These are phyloP conservation scores for Scopus umbretta DNA, from an alignment of 2,113 vertebrate genomes.

Conservation along the genomic window DNA sequence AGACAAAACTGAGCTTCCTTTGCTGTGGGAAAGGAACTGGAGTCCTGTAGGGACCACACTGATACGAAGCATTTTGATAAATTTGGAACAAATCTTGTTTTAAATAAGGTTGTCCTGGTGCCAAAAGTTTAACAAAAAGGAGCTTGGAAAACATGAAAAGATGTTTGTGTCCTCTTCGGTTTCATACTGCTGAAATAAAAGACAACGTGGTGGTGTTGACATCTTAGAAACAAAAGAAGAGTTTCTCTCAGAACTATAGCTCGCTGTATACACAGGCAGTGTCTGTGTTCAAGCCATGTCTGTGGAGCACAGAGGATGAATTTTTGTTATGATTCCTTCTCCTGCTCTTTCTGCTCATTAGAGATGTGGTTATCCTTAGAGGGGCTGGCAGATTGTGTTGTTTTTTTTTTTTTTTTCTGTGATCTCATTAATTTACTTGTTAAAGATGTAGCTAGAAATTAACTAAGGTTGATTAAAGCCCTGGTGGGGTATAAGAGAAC, in stretches of 20 bases:
- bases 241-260: not conserved
- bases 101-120: not conserved
- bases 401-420: not conserved
- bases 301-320: not conserved
- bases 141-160: not conserved
- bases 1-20: not conserved
- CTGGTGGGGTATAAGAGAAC: not conserved
- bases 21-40: not conserved
- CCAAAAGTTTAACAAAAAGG: not conserved
- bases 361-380: not conserved
- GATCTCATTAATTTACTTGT: not conserved
- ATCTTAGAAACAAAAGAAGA: not conserved
- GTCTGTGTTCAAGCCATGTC: not conserved
- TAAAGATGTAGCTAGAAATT: not conserved
- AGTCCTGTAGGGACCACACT: not conserved
- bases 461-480: not conserved
- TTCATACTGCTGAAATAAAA: not conserved
- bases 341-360: not conserved
- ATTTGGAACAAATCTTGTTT: not conserved
- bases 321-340: not conserved
- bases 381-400: not conserved
- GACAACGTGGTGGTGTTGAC: not conserved
- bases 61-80: not conserved
- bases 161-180: not conserved
- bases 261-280: accelerated